Evolutionary conservation across 2,888 invertebrate genomes (phyloP).

Genomic region (Pseudococcus viburni): DNA sequence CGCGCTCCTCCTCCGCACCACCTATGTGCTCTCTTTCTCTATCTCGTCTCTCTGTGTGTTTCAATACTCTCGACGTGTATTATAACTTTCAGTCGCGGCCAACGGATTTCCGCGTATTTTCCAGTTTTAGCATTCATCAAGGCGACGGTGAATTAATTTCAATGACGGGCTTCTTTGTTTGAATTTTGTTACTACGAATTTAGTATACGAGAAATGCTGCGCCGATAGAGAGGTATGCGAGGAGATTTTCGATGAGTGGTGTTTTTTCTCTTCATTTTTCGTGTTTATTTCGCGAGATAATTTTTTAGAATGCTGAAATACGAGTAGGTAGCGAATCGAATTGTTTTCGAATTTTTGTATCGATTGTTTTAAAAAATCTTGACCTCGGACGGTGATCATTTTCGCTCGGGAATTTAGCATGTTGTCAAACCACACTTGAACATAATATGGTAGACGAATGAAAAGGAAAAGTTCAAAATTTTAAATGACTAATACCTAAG

Average conservation of each 20-base stretch:
- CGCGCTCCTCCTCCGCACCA: not conserved
- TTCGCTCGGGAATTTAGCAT: too few species aligned
- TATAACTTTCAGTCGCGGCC: conserved; percentile 56
- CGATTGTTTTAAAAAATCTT: too few species aligned
- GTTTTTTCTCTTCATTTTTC: not conserved
- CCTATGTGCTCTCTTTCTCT: not conserved
- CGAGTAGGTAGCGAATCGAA: too few species aligned
- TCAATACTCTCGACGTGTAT: conserved; percentile 54
- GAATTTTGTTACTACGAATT: conserved; percentile 49
- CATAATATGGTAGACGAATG: too few species aligned
- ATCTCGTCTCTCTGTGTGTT: not conserved
- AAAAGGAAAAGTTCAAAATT: too few species aligned
- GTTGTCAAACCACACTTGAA: too few species aligned
- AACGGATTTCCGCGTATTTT: conserved; percentile 58
- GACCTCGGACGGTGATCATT: too few species aligned
- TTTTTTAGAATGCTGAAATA: not conserved
- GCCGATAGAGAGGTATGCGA: not conserved
- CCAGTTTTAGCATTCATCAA: conserved; percentile 58
- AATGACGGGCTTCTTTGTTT: conserved; percentile 48
- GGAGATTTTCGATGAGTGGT: not conserved
- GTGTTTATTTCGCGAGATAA: not conserved
- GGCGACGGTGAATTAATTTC: conserved; percentile 58
- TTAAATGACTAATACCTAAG: too few species aligned
- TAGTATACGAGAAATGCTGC: not conserved
- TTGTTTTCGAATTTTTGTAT: too few species aligned